Evolutionary conservation across 2,888 invertebrate genomes (phyloP).

Genomic region (Seira musarum): DNA sequence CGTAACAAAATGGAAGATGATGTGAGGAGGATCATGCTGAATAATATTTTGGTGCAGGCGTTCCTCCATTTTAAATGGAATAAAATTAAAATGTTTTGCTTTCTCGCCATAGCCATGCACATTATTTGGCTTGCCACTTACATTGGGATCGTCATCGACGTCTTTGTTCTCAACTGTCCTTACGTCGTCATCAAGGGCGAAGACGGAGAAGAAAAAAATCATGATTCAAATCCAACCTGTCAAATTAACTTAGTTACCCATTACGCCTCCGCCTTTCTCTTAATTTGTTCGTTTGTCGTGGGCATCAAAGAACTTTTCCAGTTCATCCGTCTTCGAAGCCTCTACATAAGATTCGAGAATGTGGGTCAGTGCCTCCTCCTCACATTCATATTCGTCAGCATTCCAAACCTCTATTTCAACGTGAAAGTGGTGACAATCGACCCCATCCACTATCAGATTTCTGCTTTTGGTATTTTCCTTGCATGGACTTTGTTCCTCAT

Average conservation of each 20-base stretch:
- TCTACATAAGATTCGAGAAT: slow-evolving; percentile 58
- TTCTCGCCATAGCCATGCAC: slow-evolving; percentile 50
- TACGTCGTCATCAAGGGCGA: slow-evolving; percentile 26
- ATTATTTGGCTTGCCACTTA: slow-evolving; percentile 60
- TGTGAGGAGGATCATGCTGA: slow-evolving; percentile 56
- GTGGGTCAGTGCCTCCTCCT: slow-evolving; percentile 59
- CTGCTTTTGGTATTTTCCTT: slow-evolving; percentile 63
- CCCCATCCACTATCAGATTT: slow-evolving; percentile 52
- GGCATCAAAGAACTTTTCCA: slow-evolving; percentile 58
- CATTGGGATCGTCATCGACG: slow-evolving; percentile 60
- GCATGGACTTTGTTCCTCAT: slow-evolving; percentile 58
- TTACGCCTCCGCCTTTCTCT: slow-evolving; percentile 18
- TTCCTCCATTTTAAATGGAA: slow-evolving; percentile 64
- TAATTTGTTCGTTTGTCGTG: slow-evolving; percentile 38
- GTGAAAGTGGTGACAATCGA: slow-evolving; percentile 18
- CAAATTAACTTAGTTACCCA: neutral
- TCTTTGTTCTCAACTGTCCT: slow-evolving; percentile 58
- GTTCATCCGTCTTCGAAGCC: slow-evolving; percentile 31
- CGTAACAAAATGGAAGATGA: slow-evolving; percentile 52
- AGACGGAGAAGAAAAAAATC: too few species aligned
- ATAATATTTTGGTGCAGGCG: slow-evolving; percentile 60
- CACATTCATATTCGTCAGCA: slow-evolving; percentile 50
- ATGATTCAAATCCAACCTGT: too few species aligned
- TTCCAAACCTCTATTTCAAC: slow-evolving; percentile 52
- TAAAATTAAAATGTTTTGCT: slow-evolving; percentile 61